Evolutionary conservation across 2,113 vertebrate genomes (phyloP).

Genomic region (Sigmodon hispidus): DNA sequence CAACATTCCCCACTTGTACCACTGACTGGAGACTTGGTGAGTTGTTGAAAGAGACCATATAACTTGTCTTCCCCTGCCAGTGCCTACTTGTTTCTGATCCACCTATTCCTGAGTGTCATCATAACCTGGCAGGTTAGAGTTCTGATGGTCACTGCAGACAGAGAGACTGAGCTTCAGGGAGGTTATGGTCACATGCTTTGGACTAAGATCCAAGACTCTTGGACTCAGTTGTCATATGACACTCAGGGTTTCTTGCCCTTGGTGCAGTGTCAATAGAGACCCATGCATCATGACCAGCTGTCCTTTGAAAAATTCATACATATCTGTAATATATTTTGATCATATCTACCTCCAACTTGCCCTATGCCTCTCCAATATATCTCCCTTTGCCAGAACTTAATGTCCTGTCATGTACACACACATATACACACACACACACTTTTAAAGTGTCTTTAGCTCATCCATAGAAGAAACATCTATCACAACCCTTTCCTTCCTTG

Average conservation of each 20-base stretch:
- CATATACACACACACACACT: not conserved
- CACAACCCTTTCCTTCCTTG: not conserved
- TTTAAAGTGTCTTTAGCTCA: not conserved
- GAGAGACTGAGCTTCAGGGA: not conserved
- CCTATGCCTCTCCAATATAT: not conserved
- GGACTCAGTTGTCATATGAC: too few species aligned
- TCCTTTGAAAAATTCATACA: not conserved
- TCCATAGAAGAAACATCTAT: not conserved
- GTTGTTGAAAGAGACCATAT: not conserved
- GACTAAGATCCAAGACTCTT: not conserved
- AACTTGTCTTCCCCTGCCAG: not conserved
- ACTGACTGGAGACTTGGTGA: not conserved
- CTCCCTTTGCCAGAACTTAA: not conserved
- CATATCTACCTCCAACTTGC: not conserved
- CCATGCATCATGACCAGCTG: not conserved
- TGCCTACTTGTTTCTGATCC: too few species aligned
- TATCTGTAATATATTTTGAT: not conserved
- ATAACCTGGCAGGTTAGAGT: too few species aligned
- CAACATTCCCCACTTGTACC: not conserved
- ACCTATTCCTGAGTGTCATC: accelerated
- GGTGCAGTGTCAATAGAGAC: not conserved
- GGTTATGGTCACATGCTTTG: not conserved
- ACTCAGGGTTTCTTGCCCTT: not conserved
- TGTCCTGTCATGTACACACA: not conserved
- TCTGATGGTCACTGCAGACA: not conserved